A percentile compares a stretch with the other conserved stretches of the same genome.
Conservation (phyloP, 92 coral and sea anemone species). For the Palythoa grandis region DNA sequence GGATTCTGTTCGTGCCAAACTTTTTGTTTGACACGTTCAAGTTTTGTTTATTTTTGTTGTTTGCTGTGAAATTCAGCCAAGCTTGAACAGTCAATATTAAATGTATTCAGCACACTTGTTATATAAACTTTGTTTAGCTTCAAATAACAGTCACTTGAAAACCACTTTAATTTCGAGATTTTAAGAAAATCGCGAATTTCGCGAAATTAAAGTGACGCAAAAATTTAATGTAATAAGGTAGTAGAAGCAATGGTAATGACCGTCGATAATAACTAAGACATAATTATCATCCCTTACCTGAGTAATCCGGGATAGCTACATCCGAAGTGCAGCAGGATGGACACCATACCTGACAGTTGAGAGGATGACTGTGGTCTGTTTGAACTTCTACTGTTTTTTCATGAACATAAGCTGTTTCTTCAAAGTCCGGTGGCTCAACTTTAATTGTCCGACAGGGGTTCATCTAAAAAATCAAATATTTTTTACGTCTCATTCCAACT, state of each 20-base stretch:
- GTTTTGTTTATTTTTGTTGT: too few species aligned
- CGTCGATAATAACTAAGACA: neutral
- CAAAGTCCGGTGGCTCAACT: conserved; percentile 38
- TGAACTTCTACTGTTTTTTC: conserved; percentile 46
- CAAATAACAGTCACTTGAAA: too few species aligned
- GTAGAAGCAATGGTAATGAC: neutral
- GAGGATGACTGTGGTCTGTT: conserved; percentile 43
- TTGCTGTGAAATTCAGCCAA: too few species aligned
- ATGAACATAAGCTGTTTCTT: conserved; percentile 12
- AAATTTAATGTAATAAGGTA: neutral
- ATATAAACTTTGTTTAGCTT: too few species aligned
- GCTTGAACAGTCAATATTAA: too few species aligned
- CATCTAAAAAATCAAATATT: conserved; percentile 14
- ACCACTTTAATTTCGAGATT: too few species aligned
- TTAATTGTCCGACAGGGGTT: conserved; percentile 38
- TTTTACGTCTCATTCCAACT: too few species aligned
- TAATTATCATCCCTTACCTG: conserved; percentile 2
- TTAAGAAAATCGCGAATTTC: too few species aligned
- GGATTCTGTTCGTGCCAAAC: too few species aligned
- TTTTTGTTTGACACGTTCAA: too few species aligned
- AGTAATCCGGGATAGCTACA: conserved; percentile 41
- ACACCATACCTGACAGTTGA: conserved; percentile 42
- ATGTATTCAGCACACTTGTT: too few species aligned
- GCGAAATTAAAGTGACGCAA: too few species aligned
- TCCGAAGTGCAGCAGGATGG: conserved; percentile 36